These are phyloP conservation scores for Apostichopus leukothele DNA, from an alignment of 53 echinoderm and acorn worm genomes.

Conservation along the genomic window DNA sequence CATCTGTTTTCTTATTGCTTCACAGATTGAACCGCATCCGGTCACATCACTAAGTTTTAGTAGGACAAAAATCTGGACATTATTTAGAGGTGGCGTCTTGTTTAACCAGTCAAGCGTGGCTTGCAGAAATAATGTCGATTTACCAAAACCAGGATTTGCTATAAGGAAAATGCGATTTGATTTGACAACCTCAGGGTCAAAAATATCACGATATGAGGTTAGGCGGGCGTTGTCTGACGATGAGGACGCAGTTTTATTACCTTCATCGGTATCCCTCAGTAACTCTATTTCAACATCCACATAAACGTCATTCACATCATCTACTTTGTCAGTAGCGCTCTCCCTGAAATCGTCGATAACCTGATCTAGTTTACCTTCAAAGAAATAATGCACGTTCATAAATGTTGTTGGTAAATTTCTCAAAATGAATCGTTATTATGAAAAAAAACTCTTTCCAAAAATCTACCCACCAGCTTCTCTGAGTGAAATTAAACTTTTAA, in stretches of 20 bases:
- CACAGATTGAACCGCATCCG: too few species aligned
- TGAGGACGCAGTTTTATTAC: neutral
- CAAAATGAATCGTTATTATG: too few species aligned
- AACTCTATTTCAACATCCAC: conserved; percentile 9
- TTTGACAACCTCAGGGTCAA: conserved; percentile 6
- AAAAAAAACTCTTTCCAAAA: too few species aligned
- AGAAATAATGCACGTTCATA: too few species aligned
- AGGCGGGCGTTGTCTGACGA: neutral
- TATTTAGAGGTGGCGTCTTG: neutral
- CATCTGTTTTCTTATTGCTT: too few species aligned
- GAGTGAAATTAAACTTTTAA: too few species aligned
- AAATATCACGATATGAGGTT: neutral
- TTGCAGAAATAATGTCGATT: neutral
- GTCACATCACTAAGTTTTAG: neutral
- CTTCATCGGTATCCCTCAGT: neutral
- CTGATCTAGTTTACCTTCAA: too few species aligned
- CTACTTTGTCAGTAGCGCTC: too few species aligned
- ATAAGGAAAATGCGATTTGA: conserved; percentile 2
- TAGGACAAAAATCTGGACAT: neutral
- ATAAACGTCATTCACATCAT: neutral
- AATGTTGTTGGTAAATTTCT: too few species aligned
- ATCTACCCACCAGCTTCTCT: too few species aligned
- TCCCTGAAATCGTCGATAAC: too few species aligned
- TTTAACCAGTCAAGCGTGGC: neutral
- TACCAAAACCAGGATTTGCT: neutral